Base-by-base conservation (phyloP, 35 echinoderm and acorn worm species). In the Ophiothrix spiculata region DNA sequence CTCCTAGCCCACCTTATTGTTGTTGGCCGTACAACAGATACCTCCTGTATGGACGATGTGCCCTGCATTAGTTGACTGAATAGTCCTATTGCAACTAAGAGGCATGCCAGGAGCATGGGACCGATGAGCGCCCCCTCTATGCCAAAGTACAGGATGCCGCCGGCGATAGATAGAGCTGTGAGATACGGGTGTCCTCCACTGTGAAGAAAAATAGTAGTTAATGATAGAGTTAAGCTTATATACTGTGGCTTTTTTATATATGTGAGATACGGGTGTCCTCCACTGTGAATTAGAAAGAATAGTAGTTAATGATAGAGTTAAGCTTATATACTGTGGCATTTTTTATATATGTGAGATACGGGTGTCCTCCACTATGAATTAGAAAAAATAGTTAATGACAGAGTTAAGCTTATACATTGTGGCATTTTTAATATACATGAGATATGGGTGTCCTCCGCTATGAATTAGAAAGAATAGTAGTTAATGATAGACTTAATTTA, bases 101-200 rank as follows among this genome's bases (percentile, higher is more conserved):
- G 86, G 32, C 89, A 40, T 40, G 92, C 94, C 4, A 94, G 92
- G 23, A 94, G 40, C 75, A 99, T 99, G 37, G 96, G 96, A 36
- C 96, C 96, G 80, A 99, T 94, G 32, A 99, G 82, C 41, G 92
- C 92, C 40, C 96, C 96, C 87, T 99, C 92, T 0, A 99, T 74
- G 33, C 96, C 96, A 78, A 88, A 93, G 77, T 81, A 94, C 54
- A 80, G 86, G 64, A 99, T 99, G 14, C 96, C 96, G 12, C 96
- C 96, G 25, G 92, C 96, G 12, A 99, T 89, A 31, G 96, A 90
- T 28, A 99, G 89, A 35, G 88, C 96, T 13, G 96, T 99, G 40
- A 99, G 37, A 41, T 99, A 99, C 12, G 96, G 96, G 38, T 99
- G 96, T 40, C 96, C 92, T 77, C 96, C 96, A 36, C 96, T 99